These are phyloP conservation scores for Stenichneumon culpator DNA, from an alignment of 2,888 invertebrate species.

Conservation along the genomic window DNA sequence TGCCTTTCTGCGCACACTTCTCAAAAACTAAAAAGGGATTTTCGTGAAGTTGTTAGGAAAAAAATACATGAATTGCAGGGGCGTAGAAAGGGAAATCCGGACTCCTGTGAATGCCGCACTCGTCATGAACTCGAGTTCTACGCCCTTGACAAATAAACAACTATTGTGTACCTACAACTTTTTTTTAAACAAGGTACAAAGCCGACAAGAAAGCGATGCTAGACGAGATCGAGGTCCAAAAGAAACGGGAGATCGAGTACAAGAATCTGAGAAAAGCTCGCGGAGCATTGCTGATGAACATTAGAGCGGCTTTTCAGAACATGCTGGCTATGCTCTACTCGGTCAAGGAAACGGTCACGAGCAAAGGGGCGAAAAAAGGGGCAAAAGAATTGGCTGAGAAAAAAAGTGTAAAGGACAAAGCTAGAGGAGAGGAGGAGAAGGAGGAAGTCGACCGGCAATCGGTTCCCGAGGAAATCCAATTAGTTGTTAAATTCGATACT, in stretches of 20 bases:
- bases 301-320: constrained; percentile 87
- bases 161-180: not conserved
- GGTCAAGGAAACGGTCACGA: constrained; percentile 66
- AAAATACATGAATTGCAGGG: no score
- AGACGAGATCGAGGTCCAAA: constrained; percentile 85
- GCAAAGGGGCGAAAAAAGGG: constrained; percentile 51
- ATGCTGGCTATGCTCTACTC: constrained; percentile 87
- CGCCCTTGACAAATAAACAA: no score
- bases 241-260: constrained; percentile 84
- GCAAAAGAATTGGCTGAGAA: constrained; percentile 42
- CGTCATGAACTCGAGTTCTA: no score
- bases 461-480: constrained; percentile 31
- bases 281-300: constrained; percentile 87
- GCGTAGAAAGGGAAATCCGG: no score
- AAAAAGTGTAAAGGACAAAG: constrained; percentile 55
- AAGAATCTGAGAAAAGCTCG: constrained; percentile 85
- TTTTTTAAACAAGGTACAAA: constrained; percentile 84
- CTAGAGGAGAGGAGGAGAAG: constrained; percentile 57
- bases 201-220: constrained; percentile 85
- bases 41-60: no score
- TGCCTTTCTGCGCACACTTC: no score
- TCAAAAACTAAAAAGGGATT: no score
- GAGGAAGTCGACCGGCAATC: constrained; percentile 51
- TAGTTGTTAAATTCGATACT: constrained; percentile 70
- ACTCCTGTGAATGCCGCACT: no score